These are phyloP conservation scores for Sceloporus undulatus DNA, from an alignment of 2,113 vertebrate genomes.

Conservation along the genomic window DNA sequence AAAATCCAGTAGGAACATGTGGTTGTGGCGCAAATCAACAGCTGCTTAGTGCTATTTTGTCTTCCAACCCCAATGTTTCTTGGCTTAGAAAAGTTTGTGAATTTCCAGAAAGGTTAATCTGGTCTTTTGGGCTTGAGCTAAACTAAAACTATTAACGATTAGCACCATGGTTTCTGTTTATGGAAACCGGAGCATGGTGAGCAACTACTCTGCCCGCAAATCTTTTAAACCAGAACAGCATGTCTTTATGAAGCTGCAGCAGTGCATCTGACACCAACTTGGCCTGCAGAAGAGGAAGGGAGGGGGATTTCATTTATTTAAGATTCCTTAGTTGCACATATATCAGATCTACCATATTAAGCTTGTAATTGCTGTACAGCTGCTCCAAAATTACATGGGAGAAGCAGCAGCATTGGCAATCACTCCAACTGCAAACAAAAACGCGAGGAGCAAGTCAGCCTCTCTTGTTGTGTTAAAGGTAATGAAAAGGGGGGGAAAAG, in stretches of 20 bases:
- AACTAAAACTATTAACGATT: slow-evolving; percentile 24
- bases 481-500: not conserved
- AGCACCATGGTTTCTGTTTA: not conserved
- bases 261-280: not conserved
- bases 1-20: too few relatives aligned
- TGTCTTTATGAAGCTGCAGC: not conserved
- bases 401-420: not conserved
- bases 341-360: slow-evolving; percentile 7
- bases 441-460: accelerated
- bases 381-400: slow-evolving; percentile 16
- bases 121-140: slow-evolving; percentile 35
- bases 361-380: not conserved
- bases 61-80: not conserved
- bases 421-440: accelerated
- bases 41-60: not conserved
- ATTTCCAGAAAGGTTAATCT: slow-evolving; percentile 33
- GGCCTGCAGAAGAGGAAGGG: not conserved
- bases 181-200: not conserved
- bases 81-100: not conserved
- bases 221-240: slow-evolving; percentile 23
- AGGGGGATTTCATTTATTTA: slow-evolving; percentile 54
- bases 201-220: not conserved
- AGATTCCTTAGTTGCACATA: slow-evolving; percentile 41
- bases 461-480: not conserved
- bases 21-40: not conserved